Percentiles rank a stretch among this genome's conserved stretches.
Evolutionary conservation across 2,888 invertebrate genomes (phyloP).

Genomic region (Drosophila borealis): DNA sequence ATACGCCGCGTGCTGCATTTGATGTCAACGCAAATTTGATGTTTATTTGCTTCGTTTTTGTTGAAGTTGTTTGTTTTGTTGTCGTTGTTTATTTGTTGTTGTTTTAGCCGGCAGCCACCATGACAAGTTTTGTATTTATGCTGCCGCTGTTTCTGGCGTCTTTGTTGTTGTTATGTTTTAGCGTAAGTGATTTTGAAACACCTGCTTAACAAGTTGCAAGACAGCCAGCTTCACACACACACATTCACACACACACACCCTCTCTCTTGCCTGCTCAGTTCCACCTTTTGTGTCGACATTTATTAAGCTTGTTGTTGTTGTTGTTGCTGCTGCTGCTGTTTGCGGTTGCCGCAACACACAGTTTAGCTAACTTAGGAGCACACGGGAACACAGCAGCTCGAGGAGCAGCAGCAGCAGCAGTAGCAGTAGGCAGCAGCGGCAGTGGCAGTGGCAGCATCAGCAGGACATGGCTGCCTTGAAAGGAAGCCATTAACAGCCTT

Average conservation of each 20-base stretch:
- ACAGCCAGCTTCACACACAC: slow-evolving; percentile 34
- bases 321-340: slow-evolving; percentile 38
- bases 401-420: slow-evolving; percentile 1
- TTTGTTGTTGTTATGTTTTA: slow-evolving; percentile 54
- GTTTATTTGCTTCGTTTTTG: slow-evolving; percentile 47
- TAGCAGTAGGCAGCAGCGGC: not conserved
- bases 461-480: slow-evolving; percentile 53
- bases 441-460: not conserved
- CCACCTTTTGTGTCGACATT: slow-evolving; percentile 73
- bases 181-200: slow-evolving; percentile 79
- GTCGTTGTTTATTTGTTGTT: slow-evolving; percentile 28
- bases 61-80: slow-evolving; percentile 32
- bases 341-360: slow-evolving; percentile 70
- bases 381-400: slow-evolving; percentile 14
- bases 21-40: slow-evolving; percentile 54
- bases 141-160: slow-evolving; percentile 12
- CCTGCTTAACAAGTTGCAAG: slow-evolving; percentile 77
- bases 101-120: slow-evolving; percentile 30
- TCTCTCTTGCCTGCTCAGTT: slow-evolving; percentile 11
- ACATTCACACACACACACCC: not conserved
- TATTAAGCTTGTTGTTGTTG: slow-evolving; percentile 68
- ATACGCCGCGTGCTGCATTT: slow-evolving; percentile 55
- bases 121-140: slow-evolving; percentile 49
- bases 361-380: slow-evolving; percentile 62
- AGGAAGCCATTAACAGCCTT: slow-evolving; percentile 77